Base-by-base conservation (phyloP, 2,888 invertebrate species). In the Scrobipalpa costella region DNA sequence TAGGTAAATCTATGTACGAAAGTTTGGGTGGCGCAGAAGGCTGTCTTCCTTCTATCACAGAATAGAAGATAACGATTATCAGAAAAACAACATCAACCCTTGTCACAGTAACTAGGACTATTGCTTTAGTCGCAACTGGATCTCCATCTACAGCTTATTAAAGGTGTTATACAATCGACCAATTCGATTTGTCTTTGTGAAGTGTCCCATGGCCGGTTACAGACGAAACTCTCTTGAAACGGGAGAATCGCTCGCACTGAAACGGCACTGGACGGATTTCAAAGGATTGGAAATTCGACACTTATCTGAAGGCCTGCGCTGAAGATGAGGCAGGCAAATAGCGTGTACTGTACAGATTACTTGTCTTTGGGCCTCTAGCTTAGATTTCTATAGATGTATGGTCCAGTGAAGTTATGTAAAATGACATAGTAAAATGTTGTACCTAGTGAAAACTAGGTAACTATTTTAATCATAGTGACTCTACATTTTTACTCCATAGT, bases 271-370 rank as follows among this genome's bases (percentile, higher is more conserved):
- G 44, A 44, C 15, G 44, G 44, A 44, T 44, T 44, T 44, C 44
- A 44, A 44, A 44, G 44, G 44, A 40, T 40, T 40, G 40, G 40
- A 44, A 44, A 44, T 44, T 44, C 44, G 44, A 44, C 44, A 44
- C 44, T 44, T 44, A 44, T 44, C n/a, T 44, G n/a, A 44, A 44
- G 44, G 44, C 44, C 44, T 40, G 11, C 40, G 40, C 40, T 44
- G n/a, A n/a, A 44, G 44, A 44, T 44, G 44, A 44, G 44, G n/a
- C 44, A 3, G 44, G 44, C 15, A 15, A 44, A 44, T 44, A 44
- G 6, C n/a, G n/a, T 44, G 7, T n/a, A 9, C 44, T 15, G 7
- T 15, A 6, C 44, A n/a, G 15, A 1, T 15, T 44, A 1, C 44
- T 44, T 44, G 44, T 44, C 3, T 44, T n/a, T 44, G 44, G 3